A percentile compares a stretch with the other conserved stretches of the same genome.
phyloP scores from a whole-genome alignment of 2,797 vertebrate species.

The Pantherophis vulpinus region DNA sequence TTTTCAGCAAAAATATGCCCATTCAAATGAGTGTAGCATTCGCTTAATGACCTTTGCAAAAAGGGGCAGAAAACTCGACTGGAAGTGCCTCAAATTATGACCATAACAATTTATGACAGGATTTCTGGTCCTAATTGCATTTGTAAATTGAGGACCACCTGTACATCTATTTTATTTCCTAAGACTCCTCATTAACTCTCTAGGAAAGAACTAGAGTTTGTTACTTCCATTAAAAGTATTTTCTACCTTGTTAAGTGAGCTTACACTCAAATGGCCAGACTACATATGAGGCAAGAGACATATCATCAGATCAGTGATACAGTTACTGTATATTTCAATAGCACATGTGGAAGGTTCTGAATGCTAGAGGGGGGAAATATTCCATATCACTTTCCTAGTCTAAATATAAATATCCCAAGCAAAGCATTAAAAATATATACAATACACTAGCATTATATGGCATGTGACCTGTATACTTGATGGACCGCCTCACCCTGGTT shows the following conservation, averaged over 20 bases:
- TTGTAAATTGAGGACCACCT: neutral
- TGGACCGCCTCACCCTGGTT: neutral
- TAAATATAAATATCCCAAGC: neutral
- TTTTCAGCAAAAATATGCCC: too few relatives aligned
- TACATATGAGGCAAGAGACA: neutral
- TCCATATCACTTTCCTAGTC: neutral
- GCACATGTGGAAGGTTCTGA: neutral
- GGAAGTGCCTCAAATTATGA: too few relatives aligned
- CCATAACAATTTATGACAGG: neutral
- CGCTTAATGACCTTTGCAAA: too few relatives aligned
- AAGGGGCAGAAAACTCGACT: too few relatives aligned
- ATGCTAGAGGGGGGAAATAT: too few relatives aligned
- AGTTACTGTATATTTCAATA: neutral
- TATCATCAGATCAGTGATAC: neutral
- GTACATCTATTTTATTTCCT: neutral
- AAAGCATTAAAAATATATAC: neutral
- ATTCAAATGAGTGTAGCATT: too few relatives aligned
- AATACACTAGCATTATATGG: neutral
- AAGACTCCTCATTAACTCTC: neutral
- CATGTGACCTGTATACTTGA: neutral
- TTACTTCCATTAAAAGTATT: neutral
- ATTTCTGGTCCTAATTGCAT: neutral
- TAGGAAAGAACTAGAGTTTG: neutral
- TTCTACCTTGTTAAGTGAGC: neutral
- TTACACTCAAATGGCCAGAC: neutral